Base-by-base conservation (phyloP, 2,797 vertebrate genomes). In the Coilia nasus region DNA sequence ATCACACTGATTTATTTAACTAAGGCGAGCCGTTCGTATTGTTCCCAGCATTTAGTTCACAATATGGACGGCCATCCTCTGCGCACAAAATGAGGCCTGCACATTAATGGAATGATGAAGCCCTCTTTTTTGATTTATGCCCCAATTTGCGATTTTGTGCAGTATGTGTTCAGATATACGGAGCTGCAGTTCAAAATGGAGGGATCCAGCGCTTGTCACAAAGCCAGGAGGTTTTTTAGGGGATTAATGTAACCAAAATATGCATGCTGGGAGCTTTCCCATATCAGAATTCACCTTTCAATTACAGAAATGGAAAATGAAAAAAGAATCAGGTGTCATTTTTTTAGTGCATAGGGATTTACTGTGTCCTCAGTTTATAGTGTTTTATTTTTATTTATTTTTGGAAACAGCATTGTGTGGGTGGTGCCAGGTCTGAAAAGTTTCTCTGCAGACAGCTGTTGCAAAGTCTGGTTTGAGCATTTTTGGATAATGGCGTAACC, bases 1-100 rank as follows among this genome's bases (percentile, higher is more conserved):
- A 75, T 81, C 80, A 54, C 81, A 62, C 85, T 87, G 85, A 88
- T 87, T 88, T 85, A 88, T 89, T 89, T 84, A 86, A 80, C 83
- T 83, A 86, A 85, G 64, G 81, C 82, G 28, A 75, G 28, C 71
- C 83, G 17, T 62, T 81, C 0, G 17, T 82, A 89, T 87, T 86
- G 85, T 87, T 87, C 88, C 44, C 23, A 62, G 62, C 71, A 83
- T 87, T 88, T 35, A 82, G 85, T 83, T 85, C 81, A 82, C n/a
- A 85, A 81, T 83, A 67, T 57, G 31, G 50, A 2, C 50, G 50
- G 60, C 46, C 7, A 9, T 82, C 84, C 78, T 86, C 85, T 86
- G 84, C 88, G 17, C 57, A 81, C 82, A 86, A 89, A 89, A 89
- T 83, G 75, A 87, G 46, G 81, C 64, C 86, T 83, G 11, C 28